phyloP scores from a whole-genome alignment of 1,140 invertebrate species.

The Vanessa atalanta region DNA sequence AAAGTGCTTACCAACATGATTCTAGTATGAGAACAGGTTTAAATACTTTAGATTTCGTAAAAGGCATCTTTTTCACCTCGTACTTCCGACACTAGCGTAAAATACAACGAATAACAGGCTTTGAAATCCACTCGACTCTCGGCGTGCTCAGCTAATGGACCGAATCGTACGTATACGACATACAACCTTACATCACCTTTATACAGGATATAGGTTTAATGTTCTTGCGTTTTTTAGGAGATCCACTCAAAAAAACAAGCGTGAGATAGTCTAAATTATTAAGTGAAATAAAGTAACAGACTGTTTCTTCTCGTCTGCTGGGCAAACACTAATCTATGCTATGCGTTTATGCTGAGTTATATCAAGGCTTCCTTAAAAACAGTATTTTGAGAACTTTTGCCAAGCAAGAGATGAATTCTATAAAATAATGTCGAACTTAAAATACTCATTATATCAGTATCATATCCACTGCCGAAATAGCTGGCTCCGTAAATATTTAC shows the following conservation, averaged over 20 bases:
- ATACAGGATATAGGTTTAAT: neutral
- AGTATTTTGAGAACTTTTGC: too few species aligned
- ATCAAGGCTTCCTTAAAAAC: too few species aligned
- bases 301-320: too few species aligned
- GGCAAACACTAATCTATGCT: too few species aligned
- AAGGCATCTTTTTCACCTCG: conserved; percentile 7
- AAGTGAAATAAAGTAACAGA: neutral
- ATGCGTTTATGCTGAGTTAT: too few species aligned
- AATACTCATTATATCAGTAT: too few species aligned
- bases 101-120: conserved; percentile 32
- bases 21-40: neutral
- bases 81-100: conserved; percentile 25
- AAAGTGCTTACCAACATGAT: neutral
- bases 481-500: neutral
- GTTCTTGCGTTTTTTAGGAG: neutral
- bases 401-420: too few species aligned
- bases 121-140: conserved; percentile 31
- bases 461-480: too few species aligned
- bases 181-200: conserved; percentile 17
- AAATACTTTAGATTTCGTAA: neutral
- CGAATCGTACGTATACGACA: conserved; percentile 25
- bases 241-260: neutral
- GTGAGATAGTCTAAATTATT: neutral
- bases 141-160: conserved; percentile 31
- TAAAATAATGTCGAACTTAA: too few species aligned